Evolutionary conservation across 2,797 vertebrate genomes (phyloP).

Genomic region (Borostomias antarcticus): DNA sequence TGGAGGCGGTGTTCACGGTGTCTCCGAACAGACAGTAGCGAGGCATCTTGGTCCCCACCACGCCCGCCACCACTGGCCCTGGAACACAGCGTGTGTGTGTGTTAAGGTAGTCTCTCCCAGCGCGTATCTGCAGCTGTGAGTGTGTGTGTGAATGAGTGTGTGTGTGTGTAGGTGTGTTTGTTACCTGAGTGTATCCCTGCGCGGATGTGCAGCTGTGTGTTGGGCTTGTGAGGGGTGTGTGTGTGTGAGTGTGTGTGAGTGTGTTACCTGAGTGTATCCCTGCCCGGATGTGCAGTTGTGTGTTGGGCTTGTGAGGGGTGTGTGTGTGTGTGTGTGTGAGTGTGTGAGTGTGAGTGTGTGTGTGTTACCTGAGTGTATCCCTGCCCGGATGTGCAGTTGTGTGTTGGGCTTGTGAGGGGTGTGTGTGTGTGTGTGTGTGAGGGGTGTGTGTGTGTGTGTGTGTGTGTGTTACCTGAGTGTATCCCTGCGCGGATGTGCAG

Average conservation of each 20-base stretch:
- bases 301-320: no score
- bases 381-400: neutral
- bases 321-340: neutral
- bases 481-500: neutral
- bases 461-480: neutral
- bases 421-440: neutral
- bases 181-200: neutral
- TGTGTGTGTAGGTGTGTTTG: neutral
- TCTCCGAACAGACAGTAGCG: constrained; percentile 92
- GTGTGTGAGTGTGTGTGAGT: neutral
- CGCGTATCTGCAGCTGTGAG: neutral
- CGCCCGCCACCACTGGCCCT: constrained; percentile 89
- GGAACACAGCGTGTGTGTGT: neutral
- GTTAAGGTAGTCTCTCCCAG: no score
- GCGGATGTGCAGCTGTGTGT: neutral
- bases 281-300: neutral
- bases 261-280: no score
- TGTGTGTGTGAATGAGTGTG: neutral
- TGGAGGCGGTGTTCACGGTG: constrained; percentile 89
- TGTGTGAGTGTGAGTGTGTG: neutral
- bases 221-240: no score
- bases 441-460: neutral
- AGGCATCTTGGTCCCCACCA: constrained; percentile 94
- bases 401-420: neutral
- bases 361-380: constrained; percentile 3